Evolutionary conservation across 2,888 invertebrate genomes (phyloP).

Genomic region (Agelastica alni): DNA sequence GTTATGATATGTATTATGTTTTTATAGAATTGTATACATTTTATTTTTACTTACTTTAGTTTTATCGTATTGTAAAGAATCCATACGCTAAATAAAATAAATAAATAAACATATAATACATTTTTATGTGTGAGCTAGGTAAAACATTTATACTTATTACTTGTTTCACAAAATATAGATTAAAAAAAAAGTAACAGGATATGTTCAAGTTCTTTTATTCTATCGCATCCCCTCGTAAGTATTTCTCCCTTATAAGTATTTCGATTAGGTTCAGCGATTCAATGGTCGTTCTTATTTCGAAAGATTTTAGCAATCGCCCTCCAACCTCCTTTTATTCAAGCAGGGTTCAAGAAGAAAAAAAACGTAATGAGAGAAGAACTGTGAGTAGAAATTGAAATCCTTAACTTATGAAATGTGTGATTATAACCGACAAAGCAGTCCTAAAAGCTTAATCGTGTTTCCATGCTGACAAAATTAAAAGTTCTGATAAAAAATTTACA

Average conservation of each 20-base stretch:
- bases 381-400: neutral
- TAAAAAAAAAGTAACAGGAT: too few species aligned
- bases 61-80: too few species aligned
- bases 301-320: neutral
- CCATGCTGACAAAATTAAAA: neutral
- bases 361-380: neutral
- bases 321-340: neutral
- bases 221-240: too few species aligned
- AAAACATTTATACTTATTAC: too few species aligned
- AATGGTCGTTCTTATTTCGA: constrained; percentile 1
- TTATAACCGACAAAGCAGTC: neutral
- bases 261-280: neutral
- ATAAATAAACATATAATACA: too few species aligned
- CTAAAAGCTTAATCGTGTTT: neutral
- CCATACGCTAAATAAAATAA: too few species aligned
- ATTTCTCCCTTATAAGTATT: neutral
- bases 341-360: neutral
- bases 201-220: too few species aligned
- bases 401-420: neutral
- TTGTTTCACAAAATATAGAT: too few species aligned
- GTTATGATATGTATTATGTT: too few species aligned
- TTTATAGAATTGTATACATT: too few species aligned
- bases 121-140: too few species aligned
- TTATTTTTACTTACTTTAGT: too few species aligned
- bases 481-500: neutral